Evolutionary conservation across 2,113 vertebrate genomes (phyloP), one percentile per base, ranked within the genome.

Genomic region (Stomatorhinus ivindoensis): DNA sequence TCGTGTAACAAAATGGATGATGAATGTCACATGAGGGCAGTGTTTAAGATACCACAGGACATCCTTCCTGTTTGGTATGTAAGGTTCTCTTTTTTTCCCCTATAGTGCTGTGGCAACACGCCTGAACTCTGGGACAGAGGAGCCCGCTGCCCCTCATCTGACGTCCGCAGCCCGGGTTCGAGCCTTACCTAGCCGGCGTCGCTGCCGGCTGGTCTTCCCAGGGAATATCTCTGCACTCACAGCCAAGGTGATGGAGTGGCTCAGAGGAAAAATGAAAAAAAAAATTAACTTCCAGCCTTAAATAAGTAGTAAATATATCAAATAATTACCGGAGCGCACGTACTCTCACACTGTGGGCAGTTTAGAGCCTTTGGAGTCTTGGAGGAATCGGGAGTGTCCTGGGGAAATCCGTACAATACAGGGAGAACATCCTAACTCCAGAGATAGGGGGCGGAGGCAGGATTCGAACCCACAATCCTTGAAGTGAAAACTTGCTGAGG

Each of bases 91-190:
- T 53, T 53, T 53, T 50, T 50, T 50, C 17, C 1, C 47, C 58
- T 82, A 21, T 58, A 76, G 85, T 73, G 21, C 85, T 50, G 31
- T 47, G 24, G 51, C 58, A 48, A 9, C 44, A 24, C 4, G n/a
- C 46, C 89, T 47, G 88, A 88, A 48, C 90, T 93, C 88, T 90
- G 92, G 48, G 27, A 88, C 61, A 0, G 21, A 91, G 3, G 83
- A 89, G 27, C 88, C 91, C 39, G 85, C 90, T 2, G 73, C 73
- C 27, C 89, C 10, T 88, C 69, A 0, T 92, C 92, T 27, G n/a
- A 44, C 91, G 0, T 73, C 93, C 1, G 90, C 94, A 3, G 95
- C 92, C 1, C 91, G 93, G 84, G 92, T 91, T 50, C 84, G 82
- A 44, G 92, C 92, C 1, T 46, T 94, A 47, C 91, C 91, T 3